Evolutionary conservation across 2,888 invertebrate species (phyloP), one percentile per base, ranked within the genome.

Genomic region (Aquatica leii): DNA sequence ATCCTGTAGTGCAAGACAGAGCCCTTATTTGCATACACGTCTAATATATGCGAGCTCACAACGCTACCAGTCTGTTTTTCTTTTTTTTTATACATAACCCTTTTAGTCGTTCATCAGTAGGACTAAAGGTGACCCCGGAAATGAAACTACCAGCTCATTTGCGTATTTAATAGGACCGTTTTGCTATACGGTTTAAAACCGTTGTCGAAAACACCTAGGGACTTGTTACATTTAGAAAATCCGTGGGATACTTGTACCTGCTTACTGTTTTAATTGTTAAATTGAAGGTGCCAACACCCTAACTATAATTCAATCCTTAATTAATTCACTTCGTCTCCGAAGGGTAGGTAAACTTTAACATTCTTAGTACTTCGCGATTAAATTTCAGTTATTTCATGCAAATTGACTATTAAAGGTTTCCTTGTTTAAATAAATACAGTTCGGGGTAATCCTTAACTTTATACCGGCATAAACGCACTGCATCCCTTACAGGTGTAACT

Each of bases 21-120:
- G 69, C 63, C 65, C 66, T 65, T 71, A 75, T 77, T 78, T 77
- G 75, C 77, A 78, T 78, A 74, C 69, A 56, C 66, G 65, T 74
- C 76, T 77, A 78, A 78, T 78, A 74, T 77, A 78, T 78, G 77
- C 77, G 68, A 62, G 70, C 73, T 74, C 77, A 78, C 76, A 76
- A 40, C 71, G 68, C 70, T 69, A 67, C 71, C 70, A 70, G 72
- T 67, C 71, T 72, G 71, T 64, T 59, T 46, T 17, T 20, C 48
- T 54, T 62, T 69, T 69, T 68, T 24, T 24, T 24, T 24, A 24
- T 24, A 24, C 24, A 67, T 68, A 68, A 70, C 70, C 71, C 71
- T 69, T 71, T 70, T 62, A 62, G 67, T 59, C 71, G 74, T 74
- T 72, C 73, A 71, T 76, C 76, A 75, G 72, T 71, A 73, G 69